Percentiles rank a stretch among this genome's conserved stretches.
Conservation (phyloP, 2,888 invertebrate species). For the Agriopis leucophaearia region DNA sequence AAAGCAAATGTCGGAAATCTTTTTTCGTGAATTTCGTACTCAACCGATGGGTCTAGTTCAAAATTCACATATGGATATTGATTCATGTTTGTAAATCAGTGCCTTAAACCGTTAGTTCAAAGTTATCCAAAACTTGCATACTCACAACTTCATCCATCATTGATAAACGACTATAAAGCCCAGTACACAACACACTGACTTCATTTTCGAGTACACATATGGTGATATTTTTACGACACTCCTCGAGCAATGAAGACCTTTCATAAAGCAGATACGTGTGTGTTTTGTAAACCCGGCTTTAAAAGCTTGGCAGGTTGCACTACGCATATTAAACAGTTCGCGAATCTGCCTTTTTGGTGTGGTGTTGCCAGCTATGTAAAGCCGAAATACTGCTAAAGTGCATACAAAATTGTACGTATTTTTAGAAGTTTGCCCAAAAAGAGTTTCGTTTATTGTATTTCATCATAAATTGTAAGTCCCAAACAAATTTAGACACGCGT, state of each 20-base stretch:
- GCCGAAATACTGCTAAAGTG: not conserved
- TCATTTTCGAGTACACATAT: constrained; percentile 41
- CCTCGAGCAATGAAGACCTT: constrained; percentile 45
- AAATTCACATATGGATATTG: too few relatives aligned
- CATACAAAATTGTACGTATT: not conserved
- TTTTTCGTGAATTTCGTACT: too few relatives aligned
- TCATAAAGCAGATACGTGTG: constrained; percentile 49
- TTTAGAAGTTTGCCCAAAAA: not conserved
- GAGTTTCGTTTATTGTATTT: too few relatives aligned
- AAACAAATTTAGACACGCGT: too few relatives aligned
- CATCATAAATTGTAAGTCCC: too few relatives aligned
- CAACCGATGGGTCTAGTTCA: too few relatives aligned
- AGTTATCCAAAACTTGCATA: not conserved
- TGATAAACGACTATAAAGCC: constrained; percentile 11
- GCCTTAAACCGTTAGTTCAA: too few relatives aligned
- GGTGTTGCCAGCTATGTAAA: constrained; percentile 22
- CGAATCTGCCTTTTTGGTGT: constrained; percentile 41
- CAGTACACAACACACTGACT: constrained; percentile 30
- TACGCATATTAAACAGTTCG: constrained; percentile 56
- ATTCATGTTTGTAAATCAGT: too few relatives aligned
- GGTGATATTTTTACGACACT: constrained; percentile 46
- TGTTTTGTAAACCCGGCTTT: constrained; percentile 49
- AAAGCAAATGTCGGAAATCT: too few relatives aligned
- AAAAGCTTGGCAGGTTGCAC: constrained; percentile 47
- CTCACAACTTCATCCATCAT: not conserved